phyloP scores from a whole-genome alignment of 2,888 invertebrate species.

The Cyaniris semiargus region DNA sequence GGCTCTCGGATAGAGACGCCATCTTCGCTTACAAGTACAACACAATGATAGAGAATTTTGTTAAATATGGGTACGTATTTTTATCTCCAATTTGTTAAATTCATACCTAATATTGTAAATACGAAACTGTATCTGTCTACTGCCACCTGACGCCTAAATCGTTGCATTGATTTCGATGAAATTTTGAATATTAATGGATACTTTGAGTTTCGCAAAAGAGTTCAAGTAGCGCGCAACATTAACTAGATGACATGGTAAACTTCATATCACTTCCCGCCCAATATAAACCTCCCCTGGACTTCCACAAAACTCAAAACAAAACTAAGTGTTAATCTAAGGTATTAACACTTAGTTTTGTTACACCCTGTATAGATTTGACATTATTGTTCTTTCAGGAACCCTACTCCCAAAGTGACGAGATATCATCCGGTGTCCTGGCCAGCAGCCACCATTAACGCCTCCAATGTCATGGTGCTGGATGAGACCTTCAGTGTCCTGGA shows the following conservation, averaged over 20 bases:
- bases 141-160: no score
- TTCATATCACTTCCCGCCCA: no score
- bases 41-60: slow-evolving; percentile 66
- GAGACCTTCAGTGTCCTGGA: slow-evolving; percentile 46
- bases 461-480: slow-evolving; percentile 54
- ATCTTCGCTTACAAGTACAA: slow-evolving; percentile 59
- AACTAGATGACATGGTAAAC: not conserved
- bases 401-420: slow-evolving; percentile 54
- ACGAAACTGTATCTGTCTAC: no score
- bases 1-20: slow-evolving; percentile 51
- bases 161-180: not conserved
- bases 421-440: slow-evolving; percentile 60
- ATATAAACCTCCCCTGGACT: no score
- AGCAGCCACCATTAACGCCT: slow-evolving; percentile 48
- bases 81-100: not conserved
- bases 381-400: slow-evolving; percentile 54
- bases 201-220: no score
- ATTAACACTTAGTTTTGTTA: no score
- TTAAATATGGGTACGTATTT: slow-evolving; percentile 60
- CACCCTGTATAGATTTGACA: no score
- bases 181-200: not conserved
- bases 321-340: no score
- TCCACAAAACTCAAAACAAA: no score
- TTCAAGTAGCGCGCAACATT: no score
- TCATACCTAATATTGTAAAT: no score